phyloP scores from a whole-genome alignment of 2,888 invertebrate species.

The Ellobium chinense region DNA sequence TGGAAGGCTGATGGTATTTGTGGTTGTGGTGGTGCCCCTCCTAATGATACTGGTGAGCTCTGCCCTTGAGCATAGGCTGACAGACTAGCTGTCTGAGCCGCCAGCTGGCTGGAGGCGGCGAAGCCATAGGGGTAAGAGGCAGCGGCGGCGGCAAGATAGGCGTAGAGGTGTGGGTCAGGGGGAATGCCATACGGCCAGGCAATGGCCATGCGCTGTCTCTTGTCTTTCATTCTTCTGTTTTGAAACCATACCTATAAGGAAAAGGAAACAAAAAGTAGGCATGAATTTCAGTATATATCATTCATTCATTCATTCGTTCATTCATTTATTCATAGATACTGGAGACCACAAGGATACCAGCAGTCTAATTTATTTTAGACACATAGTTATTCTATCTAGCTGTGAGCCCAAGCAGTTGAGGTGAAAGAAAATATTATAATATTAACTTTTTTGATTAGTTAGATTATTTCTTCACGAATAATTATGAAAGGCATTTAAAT shows the following conservation, averaged over 20 bases:
- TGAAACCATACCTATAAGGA: slow-evolving; percentile 89
- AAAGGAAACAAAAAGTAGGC: too few relatives aligned
- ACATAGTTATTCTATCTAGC: too few relatives aligned
- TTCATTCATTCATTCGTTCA: not conserved
- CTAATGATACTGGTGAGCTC: not conserved
- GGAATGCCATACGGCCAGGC: slow-evolving; percentile 92
- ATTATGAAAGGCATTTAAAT: too few relatives aligned
- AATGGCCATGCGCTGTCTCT: slow-evolving; percentile 95
- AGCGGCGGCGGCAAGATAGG: slow-evolving; percentile 92
- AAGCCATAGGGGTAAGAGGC: slow-evolving; percentile 69
- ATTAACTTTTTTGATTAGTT: too few relatives aligned
- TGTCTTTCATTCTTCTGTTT: slow-evolving; percentile 98
- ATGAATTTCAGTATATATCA: too few relatives aligned
- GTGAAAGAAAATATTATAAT: too few relatives aligned
- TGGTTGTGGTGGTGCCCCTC: not conserved
- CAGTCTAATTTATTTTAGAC: too few relatives aligned
- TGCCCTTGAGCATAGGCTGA: not conserved
- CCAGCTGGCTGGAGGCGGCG: slow-evolving; percentile 32
- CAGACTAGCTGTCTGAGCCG: not conserved
- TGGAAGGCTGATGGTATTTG: not conserved
- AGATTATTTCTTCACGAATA: too few relatives aligned
- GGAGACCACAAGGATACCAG: too few relatives aligned
- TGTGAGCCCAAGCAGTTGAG: too few relatives aligned
- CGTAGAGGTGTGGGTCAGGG: slow-evolving; percentile 92
- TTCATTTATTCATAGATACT: not conserved